These are phyloP conservation scores for Drosophila multiciliata DNA, from an alignment of 2,888 invertebrate species.

Conservation along the genomic window DNA sequence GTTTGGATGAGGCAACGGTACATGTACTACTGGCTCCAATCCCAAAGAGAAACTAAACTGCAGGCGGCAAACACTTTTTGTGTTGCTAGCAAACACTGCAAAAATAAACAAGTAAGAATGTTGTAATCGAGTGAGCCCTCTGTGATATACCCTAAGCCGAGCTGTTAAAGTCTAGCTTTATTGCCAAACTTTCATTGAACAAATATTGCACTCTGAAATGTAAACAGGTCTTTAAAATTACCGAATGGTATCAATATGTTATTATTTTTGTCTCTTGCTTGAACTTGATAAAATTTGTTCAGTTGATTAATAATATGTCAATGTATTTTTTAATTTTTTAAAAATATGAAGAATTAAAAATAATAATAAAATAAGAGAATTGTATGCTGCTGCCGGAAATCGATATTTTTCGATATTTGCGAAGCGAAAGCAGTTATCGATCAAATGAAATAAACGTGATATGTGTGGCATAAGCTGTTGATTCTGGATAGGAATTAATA, in stretches of 20 bases:
- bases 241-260: neutral
- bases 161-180: neutral
- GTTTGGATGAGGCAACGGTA: slow-evolving; percentile 14
- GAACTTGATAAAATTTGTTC: neutral
- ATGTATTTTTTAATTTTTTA: neutral
- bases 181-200: neutral
- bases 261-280: too few relatives aligned
- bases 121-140: neutral
- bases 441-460: too few relatives aligned
- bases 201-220: neutral
- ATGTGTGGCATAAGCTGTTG: neutral
- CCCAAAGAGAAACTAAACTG: slow-evolving; percentile 20
- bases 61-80: slow-evolving; percentile 38
- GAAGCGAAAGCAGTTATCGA: too few relatives aligned
- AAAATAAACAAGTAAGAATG: slow-evolving; percentile 1
- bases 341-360: neutral
- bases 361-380: neutral
- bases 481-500: neutral
- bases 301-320: neutral
- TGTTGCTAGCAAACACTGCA: slow-evolving; percentile 28
- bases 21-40: slow-evolving; percentile 34
- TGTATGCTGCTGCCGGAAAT: neutral
- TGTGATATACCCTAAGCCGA: neutral
- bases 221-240: neutral
- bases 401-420: neutral